These are phyloP conservation scores for Odontothrips loti DNA, from an alignment of 2,888 invertebrate genomes.

Conservation along the genomic window DNA sequence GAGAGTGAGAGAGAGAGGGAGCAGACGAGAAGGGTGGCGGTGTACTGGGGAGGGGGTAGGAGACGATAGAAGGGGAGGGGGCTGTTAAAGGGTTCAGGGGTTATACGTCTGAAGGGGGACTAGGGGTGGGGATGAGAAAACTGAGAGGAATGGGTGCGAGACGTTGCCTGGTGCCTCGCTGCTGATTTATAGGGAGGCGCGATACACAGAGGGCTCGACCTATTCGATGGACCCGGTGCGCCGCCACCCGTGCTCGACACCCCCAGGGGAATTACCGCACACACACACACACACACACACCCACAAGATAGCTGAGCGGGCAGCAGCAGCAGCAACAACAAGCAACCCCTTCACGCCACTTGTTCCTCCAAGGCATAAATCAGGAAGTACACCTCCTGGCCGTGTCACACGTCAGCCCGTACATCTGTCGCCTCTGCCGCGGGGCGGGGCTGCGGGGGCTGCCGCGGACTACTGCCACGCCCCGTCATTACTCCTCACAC, in stretches of 20 bases:
- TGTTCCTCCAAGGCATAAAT: conserved; percentile 21
- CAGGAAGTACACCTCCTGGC: conserved; percentile 7
- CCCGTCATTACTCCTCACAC: too few relatives aligned
- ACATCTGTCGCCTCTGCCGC: neutral
- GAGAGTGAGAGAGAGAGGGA: too few relatives aligned
- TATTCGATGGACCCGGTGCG: neutral
- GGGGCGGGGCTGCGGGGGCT: neutral
- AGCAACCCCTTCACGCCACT: neutral
- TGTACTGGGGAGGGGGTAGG: too few relatives aligned
- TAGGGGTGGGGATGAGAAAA: neutral
- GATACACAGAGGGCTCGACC: conserved; percentile 5
- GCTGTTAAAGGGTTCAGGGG: too few relatives aligned
- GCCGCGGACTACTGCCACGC: too few relatives aligned
- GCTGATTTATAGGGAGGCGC: conserved; percentile 4
- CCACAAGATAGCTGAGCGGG: too few relatives aligned
- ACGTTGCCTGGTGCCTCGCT: neutral
- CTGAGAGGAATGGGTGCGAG: conserved; percentile 8
- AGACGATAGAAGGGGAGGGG: too few relatives aligned
- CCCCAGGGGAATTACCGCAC: neutral
- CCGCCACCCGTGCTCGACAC: neutral
- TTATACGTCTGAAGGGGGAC: too few relatives aligned
- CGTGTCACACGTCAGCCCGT: neutral
- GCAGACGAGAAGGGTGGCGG: too few relatives aligned
- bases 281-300: too few relatives aligned
- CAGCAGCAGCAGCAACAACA: too few relatives aligned